Base-by-base conservation (phyloP, 2,113 vertebrate genomes). In the Cephalopholis sonnerati region DNA sequence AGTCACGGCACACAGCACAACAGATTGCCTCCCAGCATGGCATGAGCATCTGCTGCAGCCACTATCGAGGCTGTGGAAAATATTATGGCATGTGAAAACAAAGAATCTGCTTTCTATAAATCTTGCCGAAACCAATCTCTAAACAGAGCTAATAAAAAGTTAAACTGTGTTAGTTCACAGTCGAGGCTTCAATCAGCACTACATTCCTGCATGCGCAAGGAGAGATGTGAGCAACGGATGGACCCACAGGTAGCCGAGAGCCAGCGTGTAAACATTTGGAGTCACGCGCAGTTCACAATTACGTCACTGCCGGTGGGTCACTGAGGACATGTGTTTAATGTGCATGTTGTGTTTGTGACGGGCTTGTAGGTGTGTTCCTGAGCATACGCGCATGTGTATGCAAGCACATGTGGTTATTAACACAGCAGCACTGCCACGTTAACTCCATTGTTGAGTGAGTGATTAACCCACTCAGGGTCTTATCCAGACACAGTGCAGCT, bases 1-100 rank as follows among this genome's bases (percentile, higher is more conserved):
- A 91, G 84, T 90, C 83, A 86, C 48, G 50, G 73, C 74, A 84
- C 66, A 86, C 59, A 87, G 84, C 69, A 66, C 63, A 86, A 88
- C 88, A 91, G 81, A 87, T 77, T 90, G 84, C 69, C 73, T 90
- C 85, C 48, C 86, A 76, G 83, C 85, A 51, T 82, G 82, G 71
- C 54, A 66, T 1, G 44, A 62, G 91, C 88, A 85, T 88, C 87
- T 91, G 89, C 78, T 74, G 71, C 76, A 82, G 81, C 77, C 66
- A 73, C 78, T 57, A 65, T 29, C 57, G 67, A 76, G 53, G 41
- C 80, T 81, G 69, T 81, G 84, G 88, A 82, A 86, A 90, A 88
- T 79, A 89, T 85, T 67, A 77, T 74, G 51, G 50, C 63, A 81
- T 50, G 66, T 50, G 51, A 83, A 83, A 84, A 86, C 39, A 82